Evolutionary conservation across 2,797 vertebrate genomes (phyloP).

Genomic region (Anableps anableps): DNA sequence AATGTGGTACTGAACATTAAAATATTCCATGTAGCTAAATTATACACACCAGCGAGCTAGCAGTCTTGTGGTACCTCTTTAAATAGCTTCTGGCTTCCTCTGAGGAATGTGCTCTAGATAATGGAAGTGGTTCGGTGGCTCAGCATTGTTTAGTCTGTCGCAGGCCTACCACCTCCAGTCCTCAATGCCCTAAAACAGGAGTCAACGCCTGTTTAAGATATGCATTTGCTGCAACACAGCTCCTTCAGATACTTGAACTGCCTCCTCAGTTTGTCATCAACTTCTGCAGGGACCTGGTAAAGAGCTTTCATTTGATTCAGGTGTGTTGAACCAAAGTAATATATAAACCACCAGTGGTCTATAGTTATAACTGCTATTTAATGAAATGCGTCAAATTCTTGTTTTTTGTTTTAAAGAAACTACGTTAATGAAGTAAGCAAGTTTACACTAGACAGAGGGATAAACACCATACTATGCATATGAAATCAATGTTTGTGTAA

Average conservation of each 20-base stretch:
- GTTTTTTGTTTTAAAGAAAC: not conserved
- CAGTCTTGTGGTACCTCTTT: not conserved
- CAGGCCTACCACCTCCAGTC: not conserved
- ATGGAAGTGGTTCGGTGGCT: not conserved
- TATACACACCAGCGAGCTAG: not conserved
- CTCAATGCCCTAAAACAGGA: not conserved
- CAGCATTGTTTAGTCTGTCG: not conserved
- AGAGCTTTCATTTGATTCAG: not conserved
- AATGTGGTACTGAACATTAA: not conserved
- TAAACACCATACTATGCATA: not conserved
- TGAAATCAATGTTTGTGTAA: not conserved
- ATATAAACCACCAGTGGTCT: not conserved
- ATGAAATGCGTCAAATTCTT: not conserved
- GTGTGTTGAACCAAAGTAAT: not conserved
- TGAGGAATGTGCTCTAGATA: constrained; percentile 7
- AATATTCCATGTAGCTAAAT: not conserved
- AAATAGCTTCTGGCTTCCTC: constrained; percentile 13
- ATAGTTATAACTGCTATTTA: not conserved
- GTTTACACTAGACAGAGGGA: not conserved
- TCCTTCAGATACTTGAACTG: not conserved
- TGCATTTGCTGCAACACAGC: not conserved
- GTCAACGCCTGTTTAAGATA: not conserved
- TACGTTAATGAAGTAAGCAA: not conserved
- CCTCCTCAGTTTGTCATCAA: not conserved
- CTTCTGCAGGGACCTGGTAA: not conserved